Conservation (phyloP, 2,113 vertebrate genomes). For the Hemiprocne comata region DNA sequence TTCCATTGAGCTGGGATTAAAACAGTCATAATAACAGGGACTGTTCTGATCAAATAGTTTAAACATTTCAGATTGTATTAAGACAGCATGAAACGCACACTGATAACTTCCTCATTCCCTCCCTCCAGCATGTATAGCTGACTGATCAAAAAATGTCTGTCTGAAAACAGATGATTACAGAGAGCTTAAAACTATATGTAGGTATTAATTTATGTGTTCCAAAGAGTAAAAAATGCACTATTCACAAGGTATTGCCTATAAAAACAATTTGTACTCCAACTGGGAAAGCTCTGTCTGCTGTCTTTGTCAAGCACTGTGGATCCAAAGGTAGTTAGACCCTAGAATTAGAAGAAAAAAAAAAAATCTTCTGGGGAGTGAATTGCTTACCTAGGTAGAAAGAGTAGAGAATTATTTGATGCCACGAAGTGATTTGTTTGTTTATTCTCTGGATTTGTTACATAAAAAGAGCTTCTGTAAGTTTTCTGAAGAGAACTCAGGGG, state of each 20-base stretch:
- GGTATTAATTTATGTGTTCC: background rate
- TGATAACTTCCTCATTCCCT: background rate
- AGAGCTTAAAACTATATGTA: background rate
- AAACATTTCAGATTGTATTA: background rate
- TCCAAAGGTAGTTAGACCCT: background rate
- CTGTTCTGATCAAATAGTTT: background rate
- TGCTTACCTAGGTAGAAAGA: background rate
- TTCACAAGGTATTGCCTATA: background rate
- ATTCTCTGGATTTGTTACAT: background rate
- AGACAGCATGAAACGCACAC: background rate
- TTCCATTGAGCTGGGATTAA: background rate
- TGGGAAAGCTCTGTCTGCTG: background rate
- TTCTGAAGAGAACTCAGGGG: background rate
- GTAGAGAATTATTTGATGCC: background rate
- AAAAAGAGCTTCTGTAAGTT: background rate
- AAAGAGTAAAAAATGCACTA: background rate
- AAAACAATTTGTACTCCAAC: background rate
- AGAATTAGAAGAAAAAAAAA: background rate
- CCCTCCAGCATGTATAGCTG: background rate
- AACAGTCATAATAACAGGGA: background rate
- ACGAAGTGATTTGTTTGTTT: slow-evolving; percentile 16
- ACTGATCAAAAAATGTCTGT: background rate
- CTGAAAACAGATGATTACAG: background rate
- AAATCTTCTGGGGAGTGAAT: background rate
- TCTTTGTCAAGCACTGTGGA: background rate